Evolutionary conservation across 35 echinoderm and acorn worm genomes (phyloP).

Genomic region (Ptychodera flava): DNA sequence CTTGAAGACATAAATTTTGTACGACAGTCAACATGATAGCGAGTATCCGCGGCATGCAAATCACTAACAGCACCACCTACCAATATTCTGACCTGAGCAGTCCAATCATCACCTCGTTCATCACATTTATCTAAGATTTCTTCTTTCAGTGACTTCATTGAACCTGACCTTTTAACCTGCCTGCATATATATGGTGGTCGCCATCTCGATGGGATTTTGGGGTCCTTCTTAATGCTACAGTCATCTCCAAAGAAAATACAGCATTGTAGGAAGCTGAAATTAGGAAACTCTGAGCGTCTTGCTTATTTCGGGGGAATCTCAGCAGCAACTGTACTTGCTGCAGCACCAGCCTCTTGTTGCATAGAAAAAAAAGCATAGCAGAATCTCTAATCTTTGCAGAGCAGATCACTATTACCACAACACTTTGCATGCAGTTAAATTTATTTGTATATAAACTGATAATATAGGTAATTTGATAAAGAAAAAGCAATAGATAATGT

Average conservation of each 20-base stretch:
- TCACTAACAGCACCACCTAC: conserved; percentile 49
- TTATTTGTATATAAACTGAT: no score
- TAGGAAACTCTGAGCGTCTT: background rate
- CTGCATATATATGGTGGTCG: conserved; percentile 19
- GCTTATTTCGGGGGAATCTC: background rate
- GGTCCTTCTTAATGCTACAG: conserved; percentile 13
- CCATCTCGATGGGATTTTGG: conserved; percentile 19
- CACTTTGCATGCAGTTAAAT: no score
- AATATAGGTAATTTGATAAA: no score
- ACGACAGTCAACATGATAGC: conserved; percentile 46
- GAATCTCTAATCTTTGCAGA: no score
- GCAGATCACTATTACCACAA: no score
- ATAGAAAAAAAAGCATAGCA: no score
- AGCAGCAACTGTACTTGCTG: background rate
- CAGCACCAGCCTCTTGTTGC: background rate
- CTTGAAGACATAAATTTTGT: conserved; percentile 13
- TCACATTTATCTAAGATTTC: conserved; percentile 27
- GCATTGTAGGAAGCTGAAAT: conserved; percentile 31
- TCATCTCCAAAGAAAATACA: conserved; percentile 33
- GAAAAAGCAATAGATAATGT: no score
- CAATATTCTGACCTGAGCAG: conserved; percentile 31
- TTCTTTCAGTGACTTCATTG: conserved; percentile 34
- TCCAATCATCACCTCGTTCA: conserved; percentile 44
- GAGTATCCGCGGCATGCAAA: conserved; percentile 59
- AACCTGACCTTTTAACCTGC: background rate